Evolutionary conservation across 30 jellyfish, hydroid and myxozoan species (phyloP).

Genomic region (Pseudorhiza aurosa): DNA sequence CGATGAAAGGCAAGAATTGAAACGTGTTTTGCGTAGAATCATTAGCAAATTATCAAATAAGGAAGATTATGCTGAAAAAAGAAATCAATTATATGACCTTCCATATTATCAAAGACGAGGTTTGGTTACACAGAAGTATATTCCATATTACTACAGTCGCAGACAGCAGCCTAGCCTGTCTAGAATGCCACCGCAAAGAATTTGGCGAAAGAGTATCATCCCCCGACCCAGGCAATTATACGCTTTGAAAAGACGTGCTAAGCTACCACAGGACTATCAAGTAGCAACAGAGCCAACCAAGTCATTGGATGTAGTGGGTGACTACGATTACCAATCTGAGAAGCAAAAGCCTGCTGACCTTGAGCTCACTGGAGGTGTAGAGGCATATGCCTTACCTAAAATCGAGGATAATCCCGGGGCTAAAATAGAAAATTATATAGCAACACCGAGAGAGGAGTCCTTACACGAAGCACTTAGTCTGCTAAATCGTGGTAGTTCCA

Average conservation of each 20-base stretch:
- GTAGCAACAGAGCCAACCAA: not conserved
- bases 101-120: slow-evolving; percentile 41
- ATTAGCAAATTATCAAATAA: slow-evolving; percentile 39
- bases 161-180: not conserved
- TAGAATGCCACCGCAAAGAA: not conserved
- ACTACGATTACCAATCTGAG: slow-evolving; percentile 11
- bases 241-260: not conserved
- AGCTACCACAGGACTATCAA: not conserved
- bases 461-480: slow-evolving; percentile 31
- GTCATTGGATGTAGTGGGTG: not conserved
- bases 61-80: not conserved
- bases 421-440: slow-evolving; percentile 36
- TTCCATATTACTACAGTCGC: slow-evolving; percentile 8
- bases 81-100: not conserved
- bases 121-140: not conserved
- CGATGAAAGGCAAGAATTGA: slow-evolving; percentile 14
- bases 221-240: not conserved
- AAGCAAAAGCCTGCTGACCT: not conserved
- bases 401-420: slow-evolving; percentile 6
- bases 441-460: slow-evolving; percentile 37
- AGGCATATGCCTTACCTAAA: slow-evolving; percentile 50
- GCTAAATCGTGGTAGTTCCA: slow-evolving; percentile 62
- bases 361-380: slow-evolving; percentile 43
- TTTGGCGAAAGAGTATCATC: slow-evolving; percentile 23
- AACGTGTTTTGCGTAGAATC: slow-evolving; percentile 30